These are phyloP conservation scores for Sarcophaga caerulescens DNA, from an alignment of 2,888 invertebrate genomes.

Conservation along the genomic window DNA sequence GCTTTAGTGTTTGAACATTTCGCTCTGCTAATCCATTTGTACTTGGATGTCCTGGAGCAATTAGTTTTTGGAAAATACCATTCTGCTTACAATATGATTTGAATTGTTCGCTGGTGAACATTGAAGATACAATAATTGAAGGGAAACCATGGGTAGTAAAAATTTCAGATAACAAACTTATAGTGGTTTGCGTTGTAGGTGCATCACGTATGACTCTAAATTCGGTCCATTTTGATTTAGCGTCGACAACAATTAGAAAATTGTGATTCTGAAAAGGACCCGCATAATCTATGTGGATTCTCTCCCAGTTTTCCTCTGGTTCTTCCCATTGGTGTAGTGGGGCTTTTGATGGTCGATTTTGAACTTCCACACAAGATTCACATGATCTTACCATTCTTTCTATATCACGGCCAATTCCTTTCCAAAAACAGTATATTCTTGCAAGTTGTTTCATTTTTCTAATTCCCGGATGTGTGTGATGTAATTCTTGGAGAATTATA, in stretches of 20 bases:
- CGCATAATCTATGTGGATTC: slow-evolving; percentile 51
- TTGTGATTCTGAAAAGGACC: slow-evolving; percentile 40
- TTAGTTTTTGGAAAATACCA: slow-evolving; percentile 19
- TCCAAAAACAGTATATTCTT: slow-evolving; percentile 73
- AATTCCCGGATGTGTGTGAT: slow-evolving; percentile 72
- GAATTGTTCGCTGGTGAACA: slow-evolving; percentile 53
- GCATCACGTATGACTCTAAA: slow-evolving; percentile 33
- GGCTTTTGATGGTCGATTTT: slow-evolving; percentile 40
- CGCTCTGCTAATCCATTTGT: slow-evolving; percentile 11
- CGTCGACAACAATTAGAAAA: slow-evolving; percentile 49
- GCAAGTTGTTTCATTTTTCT: slow-evolving; percentile 74
- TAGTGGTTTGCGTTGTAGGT: slow-evolving; percentile 46
- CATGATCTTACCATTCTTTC: slow-evolving; percentile 66
- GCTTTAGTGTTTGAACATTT: slow-evolving; percentile 56
- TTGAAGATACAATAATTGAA: slow-evolving; percentile 40
- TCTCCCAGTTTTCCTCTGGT: slow-evolving; percentile 50
- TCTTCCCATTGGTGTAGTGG: slow-evolving; percentile 40
- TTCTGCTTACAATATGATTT: slow-evolving; percentile 33
- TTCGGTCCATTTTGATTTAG: slow-evolving; percentile 56
- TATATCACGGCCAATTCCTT: slow-evolving; percentile 72
- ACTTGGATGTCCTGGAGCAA: slow-evolving; percentile 37
- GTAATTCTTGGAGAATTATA: slow-evolving; percentile 65
- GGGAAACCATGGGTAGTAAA: slow-evolving; percentile 54
- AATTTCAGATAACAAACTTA: slow-evolving; percentile 47
- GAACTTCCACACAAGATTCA: slow-evolving; percentile 51